phyloP scores from a whole-genome alignment of 1,140 invertebrate genomes.

The Hydropsyche tenuis region DNA sequence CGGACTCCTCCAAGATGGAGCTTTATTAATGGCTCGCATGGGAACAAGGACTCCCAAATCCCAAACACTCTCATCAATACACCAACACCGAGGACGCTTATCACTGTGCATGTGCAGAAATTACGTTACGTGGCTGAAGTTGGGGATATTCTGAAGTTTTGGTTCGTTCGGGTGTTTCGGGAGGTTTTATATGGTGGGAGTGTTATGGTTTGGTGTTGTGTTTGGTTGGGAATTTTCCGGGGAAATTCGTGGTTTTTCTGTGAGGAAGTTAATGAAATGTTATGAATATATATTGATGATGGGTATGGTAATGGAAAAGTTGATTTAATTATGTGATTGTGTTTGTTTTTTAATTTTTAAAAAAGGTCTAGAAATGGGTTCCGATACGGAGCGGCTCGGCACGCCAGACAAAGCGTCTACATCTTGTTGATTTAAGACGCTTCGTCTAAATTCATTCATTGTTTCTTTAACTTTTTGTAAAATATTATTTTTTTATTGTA shows the following conservation, averaged over 20 bases:
- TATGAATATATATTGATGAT: no score
- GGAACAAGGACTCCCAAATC: slow-evolving; percentile 32
- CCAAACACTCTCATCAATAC: slow-evolving; percentile 27
- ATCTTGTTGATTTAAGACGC: slow-evolving; percentile 37
- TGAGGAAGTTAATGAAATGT: no score
- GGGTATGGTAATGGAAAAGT: no score
- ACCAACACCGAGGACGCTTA: not conserved
- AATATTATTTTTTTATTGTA: no score
- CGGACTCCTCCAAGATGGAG: slow-evolving; percentile 29
- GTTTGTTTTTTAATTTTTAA: slow-evolving; percentile 26
- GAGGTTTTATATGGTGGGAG: no score
- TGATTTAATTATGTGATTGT: no score
- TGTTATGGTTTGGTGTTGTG: no score
- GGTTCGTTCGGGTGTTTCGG: no score
- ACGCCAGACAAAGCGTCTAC: slow-evolving; percentile 40
- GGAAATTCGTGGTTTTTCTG: no score
- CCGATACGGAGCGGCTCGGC: slow-evolving; percentile 11
- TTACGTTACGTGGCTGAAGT: not conserved
- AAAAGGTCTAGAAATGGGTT: not conserved
- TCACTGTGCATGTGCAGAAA: no score
- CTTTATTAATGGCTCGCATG: slow-evolving; percentile 40
- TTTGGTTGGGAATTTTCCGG: no score
- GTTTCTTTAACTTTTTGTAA: slow-evolving; percentile 7
- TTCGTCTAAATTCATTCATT: slow-evolving; percentile 14
- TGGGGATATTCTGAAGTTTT: not conserved